A percentile compares a stretch with the other conserved stretches of the same genome.
Conservation (phyloP, 2,797 vertebrate species). For the Champsocephalus gunnari region DNA sequence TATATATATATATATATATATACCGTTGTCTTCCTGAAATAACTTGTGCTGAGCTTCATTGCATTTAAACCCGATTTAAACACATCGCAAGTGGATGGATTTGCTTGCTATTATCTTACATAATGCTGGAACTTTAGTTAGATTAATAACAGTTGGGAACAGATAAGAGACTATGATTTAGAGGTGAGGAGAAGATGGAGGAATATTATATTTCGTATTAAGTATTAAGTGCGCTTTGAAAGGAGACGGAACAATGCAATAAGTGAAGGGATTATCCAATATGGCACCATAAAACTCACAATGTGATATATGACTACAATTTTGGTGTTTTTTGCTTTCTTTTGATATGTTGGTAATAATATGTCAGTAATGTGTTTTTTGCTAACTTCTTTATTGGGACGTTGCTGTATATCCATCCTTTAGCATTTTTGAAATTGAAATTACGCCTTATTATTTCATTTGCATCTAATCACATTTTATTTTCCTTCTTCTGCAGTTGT, state of each 20-base stretch:
- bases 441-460: neutral
- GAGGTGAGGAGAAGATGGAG: neutral
- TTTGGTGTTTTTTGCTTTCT: too few species aligned
- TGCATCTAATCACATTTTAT: neutral
- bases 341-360: too few species aligned
- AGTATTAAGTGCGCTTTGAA: neutral
- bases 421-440: neutral
- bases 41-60: too few species aligned
- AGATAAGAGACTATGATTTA: neutral
- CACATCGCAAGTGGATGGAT: neutral
- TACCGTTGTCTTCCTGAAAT: too few species aligned
- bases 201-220: neutral
- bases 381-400: neutral
- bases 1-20: too few species aligned
- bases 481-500: neutral
- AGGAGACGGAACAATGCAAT: neutral
- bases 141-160: neutral
- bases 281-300: neutral
- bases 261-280: neutral
- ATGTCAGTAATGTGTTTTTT: neutral
- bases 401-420: neutral
- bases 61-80: neutral
- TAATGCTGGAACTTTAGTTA: neutral
- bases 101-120: neutral
- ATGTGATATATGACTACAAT: neutral